A percentile compares a stretch with the other conserved stretches of the same genome.
These are phyloP conservation scores for Pogonomyrmex californicus DNA, from an alignment of 1,140 invertebrate genomes.

Conservation along the genomic window DNA sequence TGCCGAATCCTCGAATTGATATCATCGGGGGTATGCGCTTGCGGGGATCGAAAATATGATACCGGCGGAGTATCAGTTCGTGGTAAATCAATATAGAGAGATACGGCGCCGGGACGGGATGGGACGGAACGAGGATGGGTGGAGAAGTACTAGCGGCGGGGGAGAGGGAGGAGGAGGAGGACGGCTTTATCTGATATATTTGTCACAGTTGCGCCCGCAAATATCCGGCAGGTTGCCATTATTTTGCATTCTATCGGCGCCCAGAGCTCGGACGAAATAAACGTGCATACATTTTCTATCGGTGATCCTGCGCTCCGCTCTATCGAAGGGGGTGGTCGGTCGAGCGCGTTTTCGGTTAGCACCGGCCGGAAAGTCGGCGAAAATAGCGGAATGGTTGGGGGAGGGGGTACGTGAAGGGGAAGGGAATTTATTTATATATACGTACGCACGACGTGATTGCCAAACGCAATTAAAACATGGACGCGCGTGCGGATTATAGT, in stretches of 20 bases:
- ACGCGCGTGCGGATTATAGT: conserved; percentile 26
- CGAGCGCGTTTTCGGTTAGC: conserved; percentile 39
- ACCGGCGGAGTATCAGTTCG: conserved; percentile 63
- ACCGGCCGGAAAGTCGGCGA: conserved; percentile 35
- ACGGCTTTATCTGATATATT: conserved; percentile 73
- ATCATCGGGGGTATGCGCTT: conserved; percentile 25
- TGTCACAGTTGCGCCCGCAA: conserved; percentile 71
- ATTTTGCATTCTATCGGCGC: conserved; percentile 70
- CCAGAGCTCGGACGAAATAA: conserved; percentile 61
- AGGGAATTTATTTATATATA: conserved; percentile 40
- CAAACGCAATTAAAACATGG: conserved; percentile 46
- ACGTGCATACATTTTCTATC: conserved; percentile 44
- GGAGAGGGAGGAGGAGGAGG: background rate
- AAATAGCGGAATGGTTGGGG: background rate
- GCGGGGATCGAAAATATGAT: conserved; percentile 64
- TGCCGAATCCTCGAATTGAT: conserved; percentile 39
- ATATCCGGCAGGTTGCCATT: conserved; percentile 74
- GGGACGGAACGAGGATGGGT: background rate
- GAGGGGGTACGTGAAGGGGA: background rate
- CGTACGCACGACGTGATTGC: conserved; percentile 26
- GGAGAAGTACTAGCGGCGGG: background rate
- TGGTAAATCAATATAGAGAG: conserved; percentile 74
- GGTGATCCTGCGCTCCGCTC: background rate
- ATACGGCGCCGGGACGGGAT: conserved; percentile 47
- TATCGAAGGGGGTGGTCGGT: background rate